Conservation (phyloP, 2,888 invertebrate species). For the Zele albiditarsus region DNA sequence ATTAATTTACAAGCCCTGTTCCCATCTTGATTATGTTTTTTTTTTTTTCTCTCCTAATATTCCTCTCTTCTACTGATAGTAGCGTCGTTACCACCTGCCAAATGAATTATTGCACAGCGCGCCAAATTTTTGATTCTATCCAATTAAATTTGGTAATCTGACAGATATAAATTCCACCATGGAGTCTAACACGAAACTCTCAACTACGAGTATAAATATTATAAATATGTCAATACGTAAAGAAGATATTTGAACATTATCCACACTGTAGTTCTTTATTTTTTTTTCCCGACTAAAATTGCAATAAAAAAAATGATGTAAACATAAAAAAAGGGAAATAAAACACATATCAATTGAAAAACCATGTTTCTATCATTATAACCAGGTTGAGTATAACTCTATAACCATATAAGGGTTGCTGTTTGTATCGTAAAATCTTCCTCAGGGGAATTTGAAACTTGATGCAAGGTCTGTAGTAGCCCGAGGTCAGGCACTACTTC, state of each 20-base stretch:
- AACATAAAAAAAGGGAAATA: too few species aligned
- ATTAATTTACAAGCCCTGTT: constrained; percentile 50
- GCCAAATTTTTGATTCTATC: constrained; percentile 28
- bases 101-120: constrained; percentile 42
- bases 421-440: constrained; percentile 37
- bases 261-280: not conserved
- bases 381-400: not conserved
- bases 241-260: too few species aligned
- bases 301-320: not conserved
- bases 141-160: constrained; percentile 1
- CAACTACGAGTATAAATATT: not conserved
- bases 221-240: too few species aligned
- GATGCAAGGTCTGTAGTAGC: constrained; percentile 53
- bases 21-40: not conserved
- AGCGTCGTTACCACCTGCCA: constrained; percentile 44
- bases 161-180: not conserved
- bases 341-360: not conserved
- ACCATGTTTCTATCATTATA: not conserved
- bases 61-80: constrained; percentile 18
- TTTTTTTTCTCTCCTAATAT: not conserved
- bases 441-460: constrained; percentile 55
- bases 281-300: not conserved
- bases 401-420: not conserved
- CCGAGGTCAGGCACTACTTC: constrained; percentile 41
- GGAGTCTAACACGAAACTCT: constrained; percentile 13